Conservation (phyloP, 1,140 invertebrate species). For the Contarinia nasturtii region DNA sequence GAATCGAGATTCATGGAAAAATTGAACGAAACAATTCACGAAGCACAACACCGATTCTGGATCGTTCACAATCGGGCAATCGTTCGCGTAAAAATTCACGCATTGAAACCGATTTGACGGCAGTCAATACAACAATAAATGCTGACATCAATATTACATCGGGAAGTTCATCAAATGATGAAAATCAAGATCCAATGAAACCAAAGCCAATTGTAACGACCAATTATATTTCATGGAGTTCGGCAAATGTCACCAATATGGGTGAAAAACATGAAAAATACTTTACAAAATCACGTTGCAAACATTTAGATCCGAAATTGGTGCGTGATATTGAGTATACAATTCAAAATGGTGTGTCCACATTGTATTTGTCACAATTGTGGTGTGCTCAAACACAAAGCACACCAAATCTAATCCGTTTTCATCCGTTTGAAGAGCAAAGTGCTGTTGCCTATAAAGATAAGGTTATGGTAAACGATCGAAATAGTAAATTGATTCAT, state of each 20-base stretch:
- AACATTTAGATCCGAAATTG: not conserved
- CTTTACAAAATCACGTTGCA: not conserved
- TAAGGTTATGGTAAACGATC: constrained; percentile 35
- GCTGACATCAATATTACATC: not conserved
- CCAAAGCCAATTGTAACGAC: constrained; percentile 45
- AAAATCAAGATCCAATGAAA: not conserved
- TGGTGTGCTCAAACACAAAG: constrained; percentile 64
- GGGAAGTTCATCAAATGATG: constrained; percentile 5
- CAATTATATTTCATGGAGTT: constrained; percentile 65
- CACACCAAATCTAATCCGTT: constrained; percentile 54
- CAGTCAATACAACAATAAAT: constrained; percentile 2
- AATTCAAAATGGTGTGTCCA: not conserved
- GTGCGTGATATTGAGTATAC: not conserved
- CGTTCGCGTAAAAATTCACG: not conserved
- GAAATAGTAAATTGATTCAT: constrained; percentile 11
- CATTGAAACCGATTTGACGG: constrained; percentile 10
- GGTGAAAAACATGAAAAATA: constrained; percentile 30
- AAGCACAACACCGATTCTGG: constrained; percentile 7
- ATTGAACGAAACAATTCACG: not conserved
- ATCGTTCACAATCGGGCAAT: not conserved
- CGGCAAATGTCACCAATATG: constrained; percentile 38
- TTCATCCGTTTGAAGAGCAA: constrained; percentile 81
- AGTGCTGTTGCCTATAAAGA: constrained; percentile 72
- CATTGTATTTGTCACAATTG: constrained; percentile 33
- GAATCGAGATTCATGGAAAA: not conserved